Conservation (phyloP, 2,113 vertebrate species). For the Dipodomys stephensi region DNA sequence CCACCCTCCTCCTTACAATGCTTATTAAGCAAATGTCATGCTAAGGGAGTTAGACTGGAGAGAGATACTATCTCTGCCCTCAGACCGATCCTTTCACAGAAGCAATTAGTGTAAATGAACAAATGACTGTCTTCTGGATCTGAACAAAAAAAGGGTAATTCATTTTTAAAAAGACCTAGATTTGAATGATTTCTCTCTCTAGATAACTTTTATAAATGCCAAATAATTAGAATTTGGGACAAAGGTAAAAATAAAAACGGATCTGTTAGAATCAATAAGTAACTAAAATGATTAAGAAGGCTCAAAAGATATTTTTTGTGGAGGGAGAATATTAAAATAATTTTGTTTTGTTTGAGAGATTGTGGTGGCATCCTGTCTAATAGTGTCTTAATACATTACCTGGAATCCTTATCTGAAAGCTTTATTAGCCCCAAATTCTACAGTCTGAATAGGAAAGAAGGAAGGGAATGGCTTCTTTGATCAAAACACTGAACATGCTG, state of each 20-base stretch:
- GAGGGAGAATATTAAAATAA: conserved; percentile 34
- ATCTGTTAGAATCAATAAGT: conserved; percentile 38
- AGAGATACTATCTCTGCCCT: not conserved
- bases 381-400: not conserved
- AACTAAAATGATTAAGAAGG: conserved; percentile 15
- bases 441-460: conserved; percentile 1
- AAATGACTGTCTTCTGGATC: not conserved
- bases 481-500: not conserved
- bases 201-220: not conserved
- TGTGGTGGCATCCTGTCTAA: not conserved
- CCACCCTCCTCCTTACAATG: too few species aligned
- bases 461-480: not conserved
- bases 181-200: conserved; percentile 7
- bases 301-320: not conserved
- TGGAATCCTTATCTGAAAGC: not conserved
- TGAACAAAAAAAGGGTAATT: not conserved
- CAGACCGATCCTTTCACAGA: not conserved
- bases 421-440: not conserved
- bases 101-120: not conserved
- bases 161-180: not conserved
- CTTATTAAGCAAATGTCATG: not conserved
- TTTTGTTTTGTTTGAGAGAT: not conserved
- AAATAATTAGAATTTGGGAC: conserved; percentile 1
- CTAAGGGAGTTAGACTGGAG: not conserved
- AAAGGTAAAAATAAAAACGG: not conserved